Percentiles rank a stretch among this genome's conserved stretches.
These are phyloP conservation scores for Nipponacmea schrenckii DNA, from an alignment of 2,888 invertebrate species.

Conservation along the genomic window DNA sequence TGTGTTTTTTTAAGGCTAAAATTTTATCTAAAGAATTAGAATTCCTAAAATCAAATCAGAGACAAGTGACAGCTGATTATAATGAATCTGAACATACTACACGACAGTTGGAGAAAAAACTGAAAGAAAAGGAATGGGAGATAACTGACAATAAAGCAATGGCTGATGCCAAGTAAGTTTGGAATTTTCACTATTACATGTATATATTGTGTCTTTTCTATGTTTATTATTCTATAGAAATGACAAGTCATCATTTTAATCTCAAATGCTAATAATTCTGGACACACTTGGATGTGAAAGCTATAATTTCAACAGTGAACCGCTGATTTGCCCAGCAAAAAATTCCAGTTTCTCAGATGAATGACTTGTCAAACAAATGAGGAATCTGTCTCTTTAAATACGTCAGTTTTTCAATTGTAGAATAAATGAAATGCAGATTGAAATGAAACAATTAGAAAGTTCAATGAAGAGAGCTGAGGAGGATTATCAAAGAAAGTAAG, in stretches of 20 bases:
- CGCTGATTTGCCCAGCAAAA: no score
- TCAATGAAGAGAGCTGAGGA: constrained; percentile 51
- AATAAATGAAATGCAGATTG: constrained; percentile 52
- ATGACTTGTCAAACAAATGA: no score
- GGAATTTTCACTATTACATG: no score
- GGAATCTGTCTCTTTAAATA: no score
- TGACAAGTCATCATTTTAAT: no score
- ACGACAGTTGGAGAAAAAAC: constrained; percentile 54
- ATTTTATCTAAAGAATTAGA: constrained; percentile 60
- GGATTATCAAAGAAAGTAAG: constrained; percentile 62
- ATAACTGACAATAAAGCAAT: constrained; percentile 57
- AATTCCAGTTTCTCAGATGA: no score
- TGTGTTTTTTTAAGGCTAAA: constrained; percentile 49
- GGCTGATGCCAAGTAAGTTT: constrained; percentile 58
- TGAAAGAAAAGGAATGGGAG: constrained; percentile 66
- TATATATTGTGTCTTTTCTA: no score
- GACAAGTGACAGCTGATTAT: constrained; percentile 45
- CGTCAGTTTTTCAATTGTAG: constrained; percentile 37
- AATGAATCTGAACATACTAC: constrained; percentile 48
- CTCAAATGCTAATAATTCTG: no score
- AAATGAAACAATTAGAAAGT: constrained; percentile 47
- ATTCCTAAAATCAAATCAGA: constrained; percentile 45
- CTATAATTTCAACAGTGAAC: no score
- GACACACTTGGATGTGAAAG: no score
- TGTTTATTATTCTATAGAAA: no score